phyloP scores from a whole-genome alignment of 2,888 invertebrate species.

The Agrotis ipsilon region DNA sequence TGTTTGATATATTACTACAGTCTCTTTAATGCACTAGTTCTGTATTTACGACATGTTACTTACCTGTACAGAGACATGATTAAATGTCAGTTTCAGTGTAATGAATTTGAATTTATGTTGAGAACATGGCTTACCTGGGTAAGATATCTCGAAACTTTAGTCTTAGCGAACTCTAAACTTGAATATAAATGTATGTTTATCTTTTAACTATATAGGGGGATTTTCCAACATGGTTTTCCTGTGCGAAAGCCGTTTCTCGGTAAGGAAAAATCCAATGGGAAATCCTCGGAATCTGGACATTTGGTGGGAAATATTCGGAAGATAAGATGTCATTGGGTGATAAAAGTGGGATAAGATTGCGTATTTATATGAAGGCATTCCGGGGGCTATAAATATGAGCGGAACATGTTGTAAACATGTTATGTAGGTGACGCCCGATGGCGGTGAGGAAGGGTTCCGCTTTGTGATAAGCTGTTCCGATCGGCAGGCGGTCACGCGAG shows the following conservation, averaged over 20 bases:
- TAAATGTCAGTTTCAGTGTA: slow-evolving; percentile 45
- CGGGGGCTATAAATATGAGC: slow-evolving; percentile 66
- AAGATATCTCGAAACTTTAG: slow-evolving; percentile 15
- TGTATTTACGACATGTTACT: slow-evolving; percentile 39
- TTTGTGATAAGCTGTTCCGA: slow-evolving; percentile 77
- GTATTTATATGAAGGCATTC: slow-evolving; percentile 61
- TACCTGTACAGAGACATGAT: slow-evolving; percentile 38
- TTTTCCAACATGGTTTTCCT: slow-evolving; percentile 29
- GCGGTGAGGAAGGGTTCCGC: slow-evolving; percentile 68
- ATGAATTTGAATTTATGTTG: slow-evolving; percentile 53
- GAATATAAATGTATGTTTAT: slow-evolving; percentile 33
- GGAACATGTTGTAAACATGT: slow-evolving; percentile 77
- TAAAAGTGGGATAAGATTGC: slow-evolving; percentile 45
- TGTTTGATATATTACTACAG: slow-evolving; percentile 40
- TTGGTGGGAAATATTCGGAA: slow-evolving; percentile 37
- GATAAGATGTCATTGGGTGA: slow-evolving; percentile 48
- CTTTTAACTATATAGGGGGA: slow-evolving; percentile 18
- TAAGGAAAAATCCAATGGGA: slow-evolving; percentile 26
- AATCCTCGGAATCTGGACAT: slow-evolving; percentile 17
- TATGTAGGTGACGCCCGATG: slow-evolving; percentile 70
- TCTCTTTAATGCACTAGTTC: slow-evolving; percentile 42
- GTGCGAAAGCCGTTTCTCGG: slow-evolving; percentile 4
- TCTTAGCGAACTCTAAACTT: slow-evolving; percentile 23
- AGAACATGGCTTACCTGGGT: slow-evolving; percentile 10
- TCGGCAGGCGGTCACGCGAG: slow-evolving; percentile 77